A percentile compares a stretch with the other conserved stretches of the same genome.
Conservation (phyloP, 2,797 vertebrate species). For the Anguilla megastoma region DNA sequence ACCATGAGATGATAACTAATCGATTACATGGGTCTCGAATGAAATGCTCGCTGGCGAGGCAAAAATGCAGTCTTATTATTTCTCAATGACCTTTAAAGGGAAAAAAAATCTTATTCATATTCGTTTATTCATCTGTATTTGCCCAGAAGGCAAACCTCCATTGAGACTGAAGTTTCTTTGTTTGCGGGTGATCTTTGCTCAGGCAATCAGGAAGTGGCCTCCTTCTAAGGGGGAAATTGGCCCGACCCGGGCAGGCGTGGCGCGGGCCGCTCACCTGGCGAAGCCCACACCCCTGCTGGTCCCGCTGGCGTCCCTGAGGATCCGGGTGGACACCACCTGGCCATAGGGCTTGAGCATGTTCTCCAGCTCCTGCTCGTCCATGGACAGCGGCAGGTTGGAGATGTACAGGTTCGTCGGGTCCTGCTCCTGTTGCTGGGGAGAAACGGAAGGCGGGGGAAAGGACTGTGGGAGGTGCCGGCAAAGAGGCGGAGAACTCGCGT, state of each 20-base stretch:
- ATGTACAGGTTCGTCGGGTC: constrained; percentile 98
- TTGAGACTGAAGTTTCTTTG: neutral
- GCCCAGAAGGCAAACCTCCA: neutral
- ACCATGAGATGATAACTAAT: neutral
- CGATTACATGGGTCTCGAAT: neutral
- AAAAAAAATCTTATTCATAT: neutral
- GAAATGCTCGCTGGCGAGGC: neutral
- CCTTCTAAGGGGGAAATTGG: neutral
- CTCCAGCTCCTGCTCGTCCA: constrained; percentile 98
- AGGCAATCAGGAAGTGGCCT: neutral
- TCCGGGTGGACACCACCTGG: constrained; percentile 95
- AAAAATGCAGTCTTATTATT: neutral
- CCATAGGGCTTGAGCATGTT: constrained; percentile 96
- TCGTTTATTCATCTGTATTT: neutral
- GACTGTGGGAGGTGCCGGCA: neutral
- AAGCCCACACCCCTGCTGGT: constrained; percentile 97
- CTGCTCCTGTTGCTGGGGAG: constrained; percentile 95
- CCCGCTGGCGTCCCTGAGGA: constrained; percentile 93
- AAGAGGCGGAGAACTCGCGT: neutral
- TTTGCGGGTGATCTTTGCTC: neutral
- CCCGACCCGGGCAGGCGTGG: neutral
- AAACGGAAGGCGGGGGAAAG: constrained; percentile 32
- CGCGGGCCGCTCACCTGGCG: constrained; percentile 79
- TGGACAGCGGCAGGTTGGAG: constrained; percentile 94
- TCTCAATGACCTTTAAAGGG: neutral